Percentiles rank a stretch among this genome's conserved stretches.
Conservation (phyloP, 2,797 vertebrate species). For the Diglossa cyanea region DNA sequence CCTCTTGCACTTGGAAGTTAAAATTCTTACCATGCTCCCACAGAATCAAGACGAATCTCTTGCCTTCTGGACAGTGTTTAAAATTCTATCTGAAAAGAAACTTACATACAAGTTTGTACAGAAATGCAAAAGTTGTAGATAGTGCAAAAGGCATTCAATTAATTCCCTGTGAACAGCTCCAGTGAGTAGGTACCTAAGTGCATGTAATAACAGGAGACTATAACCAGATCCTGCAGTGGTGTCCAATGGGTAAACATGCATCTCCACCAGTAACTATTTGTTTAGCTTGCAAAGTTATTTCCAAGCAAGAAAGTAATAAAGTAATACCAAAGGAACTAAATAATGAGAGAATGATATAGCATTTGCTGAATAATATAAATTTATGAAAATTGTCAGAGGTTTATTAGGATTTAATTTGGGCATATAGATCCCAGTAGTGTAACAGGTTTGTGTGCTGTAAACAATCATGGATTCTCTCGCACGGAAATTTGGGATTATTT, state of each 20-base stretch:
- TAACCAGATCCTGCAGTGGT: background rate
- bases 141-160: background rate
- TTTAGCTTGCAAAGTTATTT: background rate
- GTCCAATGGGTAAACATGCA: fast-evolving
- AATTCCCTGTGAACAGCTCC: background rate
- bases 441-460: background rate
- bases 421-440: background rate
- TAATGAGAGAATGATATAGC: background rate
- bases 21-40: background rate
- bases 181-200: background rate
- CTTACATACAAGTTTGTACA: background rate
- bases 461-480: background rate
- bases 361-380: background rate
- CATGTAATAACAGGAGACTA: background rate
- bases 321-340: background rate
- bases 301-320: background rate
- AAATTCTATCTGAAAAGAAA: background rate
- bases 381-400: background rate
- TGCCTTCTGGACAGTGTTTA: background rate
- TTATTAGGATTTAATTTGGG: background rate
- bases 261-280: background rate
- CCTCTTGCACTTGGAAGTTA: background rate
- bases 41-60: background rate
- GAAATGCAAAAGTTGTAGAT: background rate
- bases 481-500: background rate